Base-by-base conservation (phyloP, 2,888 invertebrate genomes). In the Herminia tarsipennalis region DNA sequence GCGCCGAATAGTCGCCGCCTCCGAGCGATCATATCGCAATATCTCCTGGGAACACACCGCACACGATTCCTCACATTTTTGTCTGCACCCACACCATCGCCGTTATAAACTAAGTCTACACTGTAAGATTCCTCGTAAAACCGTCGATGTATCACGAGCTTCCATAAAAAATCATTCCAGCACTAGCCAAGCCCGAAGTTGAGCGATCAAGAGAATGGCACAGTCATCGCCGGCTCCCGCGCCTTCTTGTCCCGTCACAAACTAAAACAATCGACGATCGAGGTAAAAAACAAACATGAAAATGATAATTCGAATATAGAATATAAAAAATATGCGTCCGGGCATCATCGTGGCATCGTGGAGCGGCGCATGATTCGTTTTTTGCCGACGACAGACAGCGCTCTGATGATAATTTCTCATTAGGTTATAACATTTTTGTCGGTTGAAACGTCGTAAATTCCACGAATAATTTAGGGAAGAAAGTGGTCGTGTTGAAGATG, bases 381-480 rank as follows among this genome's bases (percentile, higher is more conserved):
- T 89, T 88, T 88, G 86, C 86, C 71, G 67, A 62, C 71, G 76
- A 80, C 81, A 77, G 80, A 76, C 54, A 56, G 44, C 56, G 77
- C 46, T 70, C 79, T 86, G 86, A 89, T 90, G 88, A 88, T 91
- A 89, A 90, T 90, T 91, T 89, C 90, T 90, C 89, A 91, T 91
- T 90, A 89, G 87, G 84, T 86, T 88, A 88, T 88, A 88, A 85
- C 86, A 86, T 88, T 89, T 87, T 86, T 86, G 87, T 88, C 81
- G 81, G 85, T 82, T 70, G 87, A 83, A 86, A 81, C 86, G 79
- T 88, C 87, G 86, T 90, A 88, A 90, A 90, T 90, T 89, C 89
- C 81, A 82, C 85, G 88, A 89, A 90, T 91, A 87, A 88, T 90
- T 90, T 90, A 79, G 83, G 87, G 84, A 87, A 88, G 89, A 89